A percentile compares a stretch with the other conserved stretches of the same genome.
Evolutionary conservation across 1,140 invertebrate genomes (phyloP).

Genomic region (Ceratina australensis): DNA sequence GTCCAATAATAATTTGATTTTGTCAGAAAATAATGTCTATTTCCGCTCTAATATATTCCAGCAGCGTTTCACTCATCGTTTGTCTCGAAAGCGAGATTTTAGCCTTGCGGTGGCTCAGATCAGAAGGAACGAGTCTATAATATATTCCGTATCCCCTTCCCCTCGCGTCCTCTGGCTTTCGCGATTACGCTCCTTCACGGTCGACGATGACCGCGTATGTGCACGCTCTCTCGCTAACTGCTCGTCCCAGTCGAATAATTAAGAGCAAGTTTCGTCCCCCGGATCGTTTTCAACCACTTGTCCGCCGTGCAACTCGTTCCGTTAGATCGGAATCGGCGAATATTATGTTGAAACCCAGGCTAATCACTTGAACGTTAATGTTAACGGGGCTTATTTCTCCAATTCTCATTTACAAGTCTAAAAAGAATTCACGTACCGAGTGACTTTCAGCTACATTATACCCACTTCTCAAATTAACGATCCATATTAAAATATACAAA

Average conservation of each 20-base stretch:
- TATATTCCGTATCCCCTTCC: slow-evolving; percentile 60
- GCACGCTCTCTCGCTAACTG: slow-evolving; percentile 35
- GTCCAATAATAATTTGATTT: too few species aligned
- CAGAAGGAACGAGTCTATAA: slow-evolving; percentile 67
- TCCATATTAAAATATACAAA: too few species aligned
- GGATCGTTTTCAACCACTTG: not conserved
- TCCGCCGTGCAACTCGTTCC: not conserved
- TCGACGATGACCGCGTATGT: slow-evolving; percentile 15
- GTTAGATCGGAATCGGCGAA: not conserved
- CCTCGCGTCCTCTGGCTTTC: slow-evolving; percentile 35
- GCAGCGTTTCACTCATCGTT: slow-evolving; percentile 52
- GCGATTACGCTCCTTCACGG: slow-evolving; percentile 30
- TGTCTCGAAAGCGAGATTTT: slow-evolving; percentile 56
- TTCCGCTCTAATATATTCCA: slow-evolving; percentile 38
- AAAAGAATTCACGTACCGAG: too few species aligned
- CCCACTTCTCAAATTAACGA: too few species aligned
- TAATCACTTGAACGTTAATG: not conserved
- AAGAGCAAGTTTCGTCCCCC: slow-evolving; percentile 56
- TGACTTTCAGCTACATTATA: too few species aligned
- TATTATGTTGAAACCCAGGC: not conserved
- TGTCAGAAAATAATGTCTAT: too few species aligned
- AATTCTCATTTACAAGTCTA: too few species aligned
- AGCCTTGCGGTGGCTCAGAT: slow-evolving; percentile 50
- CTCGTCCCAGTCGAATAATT: slow-evolving; percentile 57
- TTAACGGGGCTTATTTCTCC: too few species aligned